Base-by-base conservation (phyloP, 2,113 vertebrate genomes). In the Isurus oxyrinchus region DNA sequence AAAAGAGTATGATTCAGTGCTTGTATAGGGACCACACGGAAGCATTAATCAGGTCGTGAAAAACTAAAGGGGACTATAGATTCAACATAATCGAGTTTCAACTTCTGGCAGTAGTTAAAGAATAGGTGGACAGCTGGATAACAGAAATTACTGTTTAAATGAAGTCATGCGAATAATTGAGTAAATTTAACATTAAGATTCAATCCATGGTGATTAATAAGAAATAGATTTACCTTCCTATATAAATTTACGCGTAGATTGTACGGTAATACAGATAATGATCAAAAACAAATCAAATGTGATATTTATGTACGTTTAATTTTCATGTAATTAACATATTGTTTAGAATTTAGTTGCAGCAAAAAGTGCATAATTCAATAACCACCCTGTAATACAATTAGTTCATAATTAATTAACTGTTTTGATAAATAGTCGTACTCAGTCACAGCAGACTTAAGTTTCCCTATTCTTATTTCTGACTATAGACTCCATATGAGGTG, bases 1-100 rank as follows among this genome's bases (percentile, higher is more conserved):
- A 97, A 97, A 96, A 97, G 97, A 97, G 96, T 96, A 97, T 97
- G 97, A 98, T 98, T 98, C 98, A 98, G 97, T 95, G 81, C 91
- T 96, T 94, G 87, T 96, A 97, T 97, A 97, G 97, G 97, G 98
- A 98, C 98, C 98, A 98, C 97, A 98, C 98, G 97, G 98, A 98
- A 98, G 98, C 97, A 98, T 98, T 98, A 98, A 98, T 98, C 98
- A 98, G 98, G 97, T 98, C 98, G 98, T 98, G 98, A 98, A 95
- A 95, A 98, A 98, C 98, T 98, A 98, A 97, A 97, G 97, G 98
- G 98, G 98, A 98, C 97, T 98, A 98, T 98, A 98, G 98, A 98
- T 98, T 98, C 98, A 97, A 98, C 98, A 98, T 98, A 98, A 98
- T 98, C 97, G 97, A 98, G 98, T 98, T 98, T 98, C 97, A 97